Evolutionary conservation across 2,888 invertebrate genomes (phyloP), one percentile per base, ranked within the genome.

Genomic region (Synanthedon tipuliformis): DNA sequence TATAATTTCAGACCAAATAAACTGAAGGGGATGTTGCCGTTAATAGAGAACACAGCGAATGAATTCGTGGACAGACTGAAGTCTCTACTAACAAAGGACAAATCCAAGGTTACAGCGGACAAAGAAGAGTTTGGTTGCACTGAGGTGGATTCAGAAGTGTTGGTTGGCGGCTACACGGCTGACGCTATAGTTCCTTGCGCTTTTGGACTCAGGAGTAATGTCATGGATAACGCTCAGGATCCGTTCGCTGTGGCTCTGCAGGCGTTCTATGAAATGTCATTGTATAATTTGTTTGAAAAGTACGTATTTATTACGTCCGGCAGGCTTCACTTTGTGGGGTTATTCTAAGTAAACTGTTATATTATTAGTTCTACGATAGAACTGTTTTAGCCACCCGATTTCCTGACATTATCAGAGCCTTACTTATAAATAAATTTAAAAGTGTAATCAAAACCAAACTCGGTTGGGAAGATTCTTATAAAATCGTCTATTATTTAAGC

Each of bases 131-230:
- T n/a, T 7, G 23, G 41, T 10, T 50, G 54, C 27, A 61, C 68
- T 52, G 65, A 73, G 53, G 75, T 84, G 0, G 69, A 81, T 51
- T 79, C 81, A 0, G 84, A 82, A 63, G 75, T 77, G 54, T 60
- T 85, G 0, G 75, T 86, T 0, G 87, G 87, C 2, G 86, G 87
- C 0, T 87, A 83, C 52, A 87, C 87, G 0, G 86, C 87, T 0
- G 87, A 87, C 56, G 87, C 87, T 0, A 87, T 87, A 53, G 87
- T 87, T 10, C 86, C 87, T 0, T 87, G 87, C 57, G 87, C 87
- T 0, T 87, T 87, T 57, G 87, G 87, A 0, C 57, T 87, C 41
- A 83, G 80, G 59, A 86, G 87, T 52, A 68, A 65, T 5, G 86
- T 86, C 0, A 86, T 87, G 86, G 80, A 84, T 12, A 74, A 84